Evolutionary conservation across 1,140 invertebrate genomes (phyloP).

Genomic region (Meloidogyne floridensis): DNA sequence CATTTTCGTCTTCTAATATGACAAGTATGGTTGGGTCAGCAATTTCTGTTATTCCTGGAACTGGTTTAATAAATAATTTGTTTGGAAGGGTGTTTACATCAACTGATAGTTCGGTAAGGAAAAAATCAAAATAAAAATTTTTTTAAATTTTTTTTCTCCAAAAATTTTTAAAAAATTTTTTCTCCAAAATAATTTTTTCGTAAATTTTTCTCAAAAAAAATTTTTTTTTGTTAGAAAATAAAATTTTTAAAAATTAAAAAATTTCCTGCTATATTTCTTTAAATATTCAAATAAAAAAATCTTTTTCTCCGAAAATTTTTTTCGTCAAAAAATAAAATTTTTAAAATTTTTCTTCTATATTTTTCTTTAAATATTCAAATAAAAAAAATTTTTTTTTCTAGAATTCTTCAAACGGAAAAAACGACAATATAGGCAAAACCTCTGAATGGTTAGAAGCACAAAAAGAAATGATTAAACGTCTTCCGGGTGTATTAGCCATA

Average conservation of each 20-base stretch:
- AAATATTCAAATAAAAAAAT: too few relatives aligned
- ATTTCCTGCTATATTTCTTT: too few relatives aligned
- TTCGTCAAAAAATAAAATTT: too few relatives aligned
- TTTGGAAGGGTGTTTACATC: slow-evolving; percentile 64
- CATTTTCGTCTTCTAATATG: slow-evolving; percentile 37
- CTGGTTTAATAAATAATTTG: slow-evolving; percentile 76
- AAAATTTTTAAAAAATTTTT: too few relatives aligned
- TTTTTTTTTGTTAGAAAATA: too few relatives aligned
- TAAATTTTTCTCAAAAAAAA: too few relatives aligned
- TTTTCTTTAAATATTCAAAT: slow-evolving; percentile 19
- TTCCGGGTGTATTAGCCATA: slow-evolving; percentile 49
- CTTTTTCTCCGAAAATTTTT: too few relatives aligned
- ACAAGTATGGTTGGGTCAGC: slow-evolving; percentile 57
- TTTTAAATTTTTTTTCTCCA: too few relatives aligned
- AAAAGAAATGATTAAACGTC: slow-evolving; percentile 48
- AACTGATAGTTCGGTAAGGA: slow-evolving; percentile 16
- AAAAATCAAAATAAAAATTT: background rate
- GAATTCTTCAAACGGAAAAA: slow-evolving; percentile 21
- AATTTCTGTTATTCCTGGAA: slow-evolving; percentile 60
- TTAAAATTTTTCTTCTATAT: background rate
- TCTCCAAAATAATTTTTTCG: too few relatives aligned
- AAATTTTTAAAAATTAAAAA: too few relatives aligned
- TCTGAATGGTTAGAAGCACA: slow-evolving; percentile 43
- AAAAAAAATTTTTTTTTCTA: background rate
- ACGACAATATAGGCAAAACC: slow-evolving; percentile 29